A percentile compares a stretch with the other conserved stretches of the same genome.
These are phyloP conservation scores for Tupiocoris notatus DNA, from an alignment of 2,888 invertebrate genomes.

Conservation along the genomic window DNA sequence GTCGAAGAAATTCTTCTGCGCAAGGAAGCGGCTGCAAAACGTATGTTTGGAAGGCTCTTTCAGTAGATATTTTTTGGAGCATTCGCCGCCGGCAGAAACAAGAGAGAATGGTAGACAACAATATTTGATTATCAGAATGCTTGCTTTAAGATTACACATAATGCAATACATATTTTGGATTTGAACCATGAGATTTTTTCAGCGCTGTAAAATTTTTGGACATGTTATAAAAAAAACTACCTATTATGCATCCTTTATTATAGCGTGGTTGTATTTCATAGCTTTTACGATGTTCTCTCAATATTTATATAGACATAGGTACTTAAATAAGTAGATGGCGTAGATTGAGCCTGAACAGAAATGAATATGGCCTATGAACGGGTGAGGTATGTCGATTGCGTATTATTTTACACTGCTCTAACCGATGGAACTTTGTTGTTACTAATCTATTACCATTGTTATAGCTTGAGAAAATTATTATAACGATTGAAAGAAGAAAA, in stretches of 20 bases:
- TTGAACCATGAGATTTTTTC: background rate
- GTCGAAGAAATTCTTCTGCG: too few species aligned
- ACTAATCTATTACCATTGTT: background rate
- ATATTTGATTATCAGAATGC: background rate
- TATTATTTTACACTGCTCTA: background rate
- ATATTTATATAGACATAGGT: background rate
- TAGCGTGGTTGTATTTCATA: background rate
- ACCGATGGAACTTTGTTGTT: background rate
- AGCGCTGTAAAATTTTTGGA: background rate
- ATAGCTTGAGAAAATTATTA: conserved; percentile 3
- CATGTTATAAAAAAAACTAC: background rate
- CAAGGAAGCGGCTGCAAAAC: too few species aligned
- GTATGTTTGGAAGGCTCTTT: too few species aligned
- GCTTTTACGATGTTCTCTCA: background rate
- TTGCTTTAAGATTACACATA: background rate
- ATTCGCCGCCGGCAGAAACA: background rate
- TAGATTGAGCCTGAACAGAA: background rate
- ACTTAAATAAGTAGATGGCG: background rate
- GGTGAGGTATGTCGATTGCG: background rate
- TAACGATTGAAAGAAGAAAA: conserved; percentile 13
- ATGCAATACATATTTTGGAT: background rate
- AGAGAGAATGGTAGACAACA: background rate
- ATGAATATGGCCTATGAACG: background rate
- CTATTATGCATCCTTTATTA: background rate
- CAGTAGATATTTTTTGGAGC: background rate